Percentiles rank a stretch among this genome's conserved stretches.
These are phyloP conservation scores for Cichladusa arquata DNA, from an alignment of 2,113 vertebrate genomes.

Conservation along the genomic window DNA sequence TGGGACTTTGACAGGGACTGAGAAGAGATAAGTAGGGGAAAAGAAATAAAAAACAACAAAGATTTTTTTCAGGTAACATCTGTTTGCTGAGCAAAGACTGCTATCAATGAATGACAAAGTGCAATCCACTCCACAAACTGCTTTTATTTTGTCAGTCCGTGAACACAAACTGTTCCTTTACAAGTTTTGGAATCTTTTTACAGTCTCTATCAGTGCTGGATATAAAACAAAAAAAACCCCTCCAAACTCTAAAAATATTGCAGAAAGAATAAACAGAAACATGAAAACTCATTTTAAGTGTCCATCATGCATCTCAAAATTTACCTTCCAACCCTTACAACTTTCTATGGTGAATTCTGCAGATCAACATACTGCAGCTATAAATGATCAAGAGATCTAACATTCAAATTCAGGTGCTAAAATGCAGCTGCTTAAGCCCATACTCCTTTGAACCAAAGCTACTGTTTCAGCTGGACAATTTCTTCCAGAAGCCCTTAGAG, in stretches of 20 bases:
- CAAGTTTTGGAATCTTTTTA: neutral
- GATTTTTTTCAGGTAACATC: neutral
- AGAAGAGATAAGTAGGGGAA: neutral
- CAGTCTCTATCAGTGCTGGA: neutral
- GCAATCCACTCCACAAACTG: neutral
- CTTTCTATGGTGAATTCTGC: conserved; percentile 25
- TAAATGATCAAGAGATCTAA: conserved; percentile 43
- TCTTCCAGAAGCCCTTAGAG: conserved; percentile 37
- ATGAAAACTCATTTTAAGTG: neutral
- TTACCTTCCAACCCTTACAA: neutral
- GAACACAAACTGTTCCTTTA: neutral
- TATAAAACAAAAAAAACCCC: neutral
- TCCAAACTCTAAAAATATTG: neutral
- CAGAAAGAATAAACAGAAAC: neutral
- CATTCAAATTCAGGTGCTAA: conserved; percentile 56
- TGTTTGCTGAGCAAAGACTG: neutral
- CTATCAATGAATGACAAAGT: neutral
- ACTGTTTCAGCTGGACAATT: conserved; percentile 56
- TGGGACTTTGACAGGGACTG: neutral
- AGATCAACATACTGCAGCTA: conserved; percentile 21
- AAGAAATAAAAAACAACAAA: neutral
- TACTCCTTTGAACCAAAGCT: conserved; percentile 50
- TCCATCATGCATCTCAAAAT: neutral
- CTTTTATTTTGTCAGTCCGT: neutral
- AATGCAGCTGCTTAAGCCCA: conserved; percentile 40